Base-by-base conservation (phyloP, 1,140 invertebrate species). In the Camponotus floridanus region DNA sequence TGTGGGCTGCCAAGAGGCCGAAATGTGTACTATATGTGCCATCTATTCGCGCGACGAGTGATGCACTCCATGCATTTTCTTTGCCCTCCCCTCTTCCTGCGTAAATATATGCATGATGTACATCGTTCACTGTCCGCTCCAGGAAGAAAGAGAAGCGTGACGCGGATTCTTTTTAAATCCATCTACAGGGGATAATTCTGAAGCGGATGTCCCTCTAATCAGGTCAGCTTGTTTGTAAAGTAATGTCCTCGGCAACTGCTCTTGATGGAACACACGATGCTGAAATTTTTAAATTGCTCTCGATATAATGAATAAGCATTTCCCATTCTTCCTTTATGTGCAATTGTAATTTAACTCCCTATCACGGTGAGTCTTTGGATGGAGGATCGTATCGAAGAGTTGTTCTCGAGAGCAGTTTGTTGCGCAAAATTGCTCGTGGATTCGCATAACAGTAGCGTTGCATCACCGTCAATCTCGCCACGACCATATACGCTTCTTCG, bases 401-500 rank as follows among this genome's bases (percentile, higher is more conserved):
- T 65, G 86, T 86, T 81, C 57, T 42, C 42, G 68, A 59, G 70
- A 36, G 64, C 59, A 61, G 87, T 65, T 78, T 55, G 76, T 61
- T 42, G 73, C 48, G 68, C 68, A 26, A 13, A 80, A 33, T 55
- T 70, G 65, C 65, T 64, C 26, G 57, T 39, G 84, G 79, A 90
- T 90, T 91, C 89, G 80, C 84, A 90, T 90, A 88, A 88, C 87
- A 84, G 90, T 83, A 45, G 76, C 78, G 59, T 91, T 91, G 89
- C 90, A 91, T 91, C 90, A 91, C 65, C 67, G 51, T 13, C 65
- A 65, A 81, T 80, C 87, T 89, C 51, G 74, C 64, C 68, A 42
- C 89, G 76, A 73, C 90, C 90, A 88, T 91, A 91, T 91, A 90
- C 76, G 86, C 65, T 91, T 87, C 83, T 91, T 88, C 91, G 78